Conservation (phyloP, 92 coral and sea anemone species). For the Epizoanthus fatuus region DNA sequence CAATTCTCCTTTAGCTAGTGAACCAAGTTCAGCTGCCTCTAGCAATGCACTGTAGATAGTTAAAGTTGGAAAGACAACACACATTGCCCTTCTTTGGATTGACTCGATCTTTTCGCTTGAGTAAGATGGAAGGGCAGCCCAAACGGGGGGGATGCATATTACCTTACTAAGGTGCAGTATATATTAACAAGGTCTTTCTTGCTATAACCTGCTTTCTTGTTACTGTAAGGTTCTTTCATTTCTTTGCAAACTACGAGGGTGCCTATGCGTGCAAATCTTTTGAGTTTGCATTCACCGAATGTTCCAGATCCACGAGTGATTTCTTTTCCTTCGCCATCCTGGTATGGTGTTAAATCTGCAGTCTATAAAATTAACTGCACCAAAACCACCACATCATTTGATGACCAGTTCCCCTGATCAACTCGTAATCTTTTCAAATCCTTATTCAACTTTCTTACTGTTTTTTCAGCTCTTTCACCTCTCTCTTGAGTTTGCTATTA, state of each 20-base stretch:
- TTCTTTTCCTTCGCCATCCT: constrained; percentile 9
- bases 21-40: too few relatives aligned
- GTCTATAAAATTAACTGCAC: background rate
- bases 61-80: too few relatives aligned
- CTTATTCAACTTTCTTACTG: background rate
- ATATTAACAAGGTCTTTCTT: too few relatives aligned
- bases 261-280: constrained; percentile 9
- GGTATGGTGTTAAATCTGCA: background rate
- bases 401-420: background rate
- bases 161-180: background rate
- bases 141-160: background rate
- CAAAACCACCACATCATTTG: too few relatives aligned
- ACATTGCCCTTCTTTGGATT: too few relatives aligned
- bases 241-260: constrained; percentile 2
- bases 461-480: background rate
- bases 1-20: too few relatives aligned
- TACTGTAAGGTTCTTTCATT: background rate
- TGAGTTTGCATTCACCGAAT: background rate
- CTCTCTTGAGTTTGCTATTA: background rate
- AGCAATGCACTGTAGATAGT: too few relatives aligned
- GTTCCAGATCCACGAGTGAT: constrained; percentile 5
- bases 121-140: too few relatives aligned
- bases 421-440: background rate
- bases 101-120: too few relatives aligned
- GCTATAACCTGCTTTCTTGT: background rate